Conservation (phyloP, 2,888 invertebrate genomes). For the Vannuccia rotundouncinata region DNA sequence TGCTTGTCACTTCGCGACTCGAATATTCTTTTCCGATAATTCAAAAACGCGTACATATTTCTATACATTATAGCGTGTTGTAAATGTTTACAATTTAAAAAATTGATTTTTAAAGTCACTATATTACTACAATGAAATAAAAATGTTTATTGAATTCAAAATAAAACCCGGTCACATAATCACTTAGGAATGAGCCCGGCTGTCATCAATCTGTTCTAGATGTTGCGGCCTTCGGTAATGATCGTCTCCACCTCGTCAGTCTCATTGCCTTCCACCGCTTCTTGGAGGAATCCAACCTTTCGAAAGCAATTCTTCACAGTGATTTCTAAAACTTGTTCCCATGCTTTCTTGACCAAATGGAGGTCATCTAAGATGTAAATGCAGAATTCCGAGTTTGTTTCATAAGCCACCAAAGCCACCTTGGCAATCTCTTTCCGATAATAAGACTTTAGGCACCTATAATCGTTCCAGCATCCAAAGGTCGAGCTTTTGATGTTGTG, state of each 20-base stretch:
- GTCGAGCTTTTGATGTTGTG: conserved; percentile 12
- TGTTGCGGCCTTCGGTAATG: conserved; percentile 5
- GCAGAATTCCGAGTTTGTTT: conserved; percentile 16
- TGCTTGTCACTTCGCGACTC: no score
- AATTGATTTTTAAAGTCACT: no score
- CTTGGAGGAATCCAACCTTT: conserved; percentile 3
- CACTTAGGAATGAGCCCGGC: conserved; percentile 20
- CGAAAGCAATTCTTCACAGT: not conserved
- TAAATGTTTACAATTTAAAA: no score
- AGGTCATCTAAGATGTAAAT: conserved; percentile 10
- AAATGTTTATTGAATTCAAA: no score
- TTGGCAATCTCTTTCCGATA: conserved; percentile 24
- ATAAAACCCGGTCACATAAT: no score
- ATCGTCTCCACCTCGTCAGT: conserved; percentile 12
- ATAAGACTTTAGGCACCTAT: not conserved
- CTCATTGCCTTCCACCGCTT: conserved; percentile 15
- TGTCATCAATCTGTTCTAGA: conserved; percentile 7
- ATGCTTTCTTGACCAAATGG: conserved; percentile 18
- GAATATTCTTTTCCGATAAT: no score
- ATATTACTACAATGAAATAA: no score
- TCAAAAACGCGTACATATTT: no score
- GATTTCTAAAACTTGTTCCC: conserved; percentile 8
- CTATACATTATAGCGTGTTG: no score
- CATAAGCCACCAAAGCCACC: conserved; percentile 17
- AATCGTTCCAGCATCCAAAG: conserved; percentile 13